Evolutionary conservation across 2,113 vertebrate species (phyloP), one percentile per base, ranked within the genome.

Genomic region (Ageneiosus marmoratus): DNA sequence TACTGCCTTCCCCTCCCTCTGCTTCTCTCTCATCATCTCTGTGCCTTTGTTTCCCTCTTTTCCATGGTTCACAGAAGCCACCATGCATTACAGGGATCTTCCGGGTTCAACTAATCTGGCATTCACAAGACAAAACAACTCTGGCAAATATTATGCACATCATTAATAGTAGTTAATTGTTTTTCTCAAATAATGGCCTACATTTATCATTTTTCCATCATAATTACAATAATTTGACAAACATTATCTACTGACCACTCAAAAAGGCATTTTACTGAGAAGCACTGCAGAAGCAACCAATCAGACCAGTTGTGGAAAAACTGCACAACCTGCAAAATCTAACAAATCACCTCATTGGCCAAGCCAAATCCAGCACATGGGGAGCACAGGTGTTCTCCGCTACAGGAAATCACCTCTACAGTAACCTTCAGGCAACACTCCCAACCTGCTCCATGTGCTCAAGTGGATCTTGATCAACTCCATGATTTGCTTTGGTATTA

Each of bases 41-140:
- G 89, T 89, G 83, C 86, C 88, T 91, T 86, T 88, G 89, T 88
- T 73, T 82, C 81, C 55, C 75, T 80, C 46, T 46, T 74, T 81
- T 83, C 65, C 69, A 76, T 32, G 55, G 70, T 65, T 85, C 63
- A 73, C 67, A 77, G 63, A 32, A 50, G 77, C 78, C 60, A 60
- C 77, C 24, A 44, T 77, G 62, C 69, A 85, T 51, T 63, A 32
- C 46, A 77, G 79, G 75, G 34, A 62, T 79, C 51, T 24, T 62
- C 32, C 63, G 50, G 72, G 37, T n/a, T 46, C 69, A 79, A 79
- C 67, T 69, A 63, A 83, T 85, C 72, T 77, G 62, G 48, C 34
- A 80, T 85, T 73, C 51, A 73, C 53, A 60, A 27, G 37, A 29
- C 50, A 79, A 79, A 77, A 77, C 70, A 77, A 48, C 70, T 55